A percentile compares a stretch with the other conserved stretches of the same genome.
Evolutionary conservation across 2,797 vertebrate genomes (phyloP).

Genomic region (Coilia nasus): DNA sequence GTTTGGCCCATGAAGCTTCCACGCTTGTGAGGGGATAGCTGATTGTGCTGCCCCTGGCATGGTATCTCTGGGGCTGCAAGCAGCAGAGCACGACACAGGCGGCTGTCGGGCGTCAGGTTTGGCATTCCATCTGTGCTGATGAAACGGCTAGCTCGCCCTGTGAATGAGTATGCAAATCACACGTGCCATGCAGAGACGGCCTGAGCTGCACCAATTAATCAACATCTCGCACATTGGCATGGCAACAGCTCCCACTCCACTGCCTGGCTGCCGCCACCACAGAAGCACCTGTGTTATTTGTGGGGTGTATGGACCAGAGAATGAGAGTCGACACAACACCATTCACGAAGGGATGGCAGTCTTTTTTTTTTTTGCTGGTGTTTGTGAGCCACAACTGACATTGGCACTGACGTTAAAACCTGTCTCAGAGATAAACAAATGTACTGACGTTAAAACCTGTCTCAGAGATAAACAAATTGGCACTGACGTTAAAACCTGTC

Average conservation of each 20-base stretch:
- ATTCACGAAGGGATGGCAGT: background rate
- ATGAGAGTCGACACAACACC: background rate
- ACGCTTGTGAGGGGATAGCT: background rate
- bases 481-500: too few species aligned
- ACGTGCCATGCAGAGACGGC: slow-evolving; percentile 24
- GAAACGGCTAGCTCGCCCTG: slow-evolving; percentile 31
- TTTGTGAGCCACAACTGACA: too few species aligned
- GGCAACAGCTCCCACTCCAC: slow-evolving; percentile 41
- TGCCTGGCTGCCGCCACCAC: background rate
- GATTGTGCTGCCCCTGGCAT: background rate
- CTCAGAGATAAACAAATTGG: too few species aligned
- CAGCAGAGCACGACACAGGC: background rate
- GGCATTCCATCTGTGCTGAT: slow-evolving; percentile 39
- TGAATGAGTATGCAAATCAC: slow-evolving; percentile 50
- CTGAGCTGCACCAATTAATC: slow-evolving; percentile 54
- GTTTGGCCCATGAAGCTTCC: background rate
- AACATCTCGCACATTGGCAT: slow-evolving; percentile 49
- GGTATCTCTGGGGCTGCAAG: background rate
- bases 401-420: too few species aligned
- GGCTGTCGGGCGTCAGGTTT: background rate
- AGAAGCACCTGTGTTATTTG: background rate
- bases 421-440: too few species aligned
- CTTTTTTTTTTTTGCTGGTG: too few species aligned
- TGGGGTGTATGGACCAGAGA: background rate
- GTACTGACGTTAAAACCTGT: too few species aligned